Evolutionary conservation across 2,888 invertebrate genomes (phyloP), one percentile per base, ranked within the genome.

Genomic region (Cephonodes hylas): DNA sequence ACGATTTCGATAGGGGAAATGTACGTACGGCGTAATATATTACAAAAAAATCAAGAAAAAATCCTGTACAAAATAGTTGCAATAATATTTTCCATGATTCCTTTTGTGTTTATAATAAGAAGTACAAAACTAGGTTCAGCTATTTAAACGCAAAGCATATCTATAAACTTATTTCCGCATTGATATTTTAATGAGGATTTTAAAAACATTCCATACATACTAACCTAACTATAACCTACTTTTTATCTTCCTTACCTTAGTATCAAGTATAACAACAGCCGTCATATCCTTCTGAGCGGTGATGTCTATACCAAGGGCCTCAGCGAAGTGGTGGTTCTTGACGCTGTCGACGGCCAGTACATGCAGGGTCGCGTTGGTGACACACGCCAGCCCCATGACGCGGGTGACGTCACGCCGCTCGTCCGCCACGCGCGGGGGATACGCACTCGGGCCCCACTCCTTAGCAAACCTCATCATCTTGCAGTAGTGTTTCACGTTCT

Each of bases 271-370:
- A 60, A 96, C 93, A 48, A 94, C 94, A 27, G 94, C 93, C 34
- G 95, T 96, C 85, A 93, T 94, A 74, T 96, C 94, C 63, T 86
- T 92, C 63, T 81, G 90, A 45, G 89, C 93, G 10, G 85, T 81
- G 34, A 96, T 85, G 81, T 96, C 94, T 22, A 97, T 93, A 1
- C 96, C 97, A 4, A 97, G 93, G 23, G 94, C 93, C 77, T 96
- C 95, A 0, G 96, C 96, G 77, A 97, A 96, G 74, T 96, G 94
- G 70, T 94, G 94, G 77, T 96, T 96, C 60, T 93, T 87, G 1
- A 95, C 83, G 69, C 96, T 96, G 79, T 97, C 97, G 71, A 97
- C 93, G 0, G 96, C 96, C 38, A 96, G 85, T 67, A 91, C 85
- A 59, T 89, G 80, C 61, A 92, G 60, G 42, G 80, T 88, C 42